Percentiles rank a stretch among this genome's conserved stretches.
These are phyloP conservation scores for Rhagoletis pomonella DNA, from an alignment of 1,140 invertebrate genomes.

Conservation along the genomic window DNA sequence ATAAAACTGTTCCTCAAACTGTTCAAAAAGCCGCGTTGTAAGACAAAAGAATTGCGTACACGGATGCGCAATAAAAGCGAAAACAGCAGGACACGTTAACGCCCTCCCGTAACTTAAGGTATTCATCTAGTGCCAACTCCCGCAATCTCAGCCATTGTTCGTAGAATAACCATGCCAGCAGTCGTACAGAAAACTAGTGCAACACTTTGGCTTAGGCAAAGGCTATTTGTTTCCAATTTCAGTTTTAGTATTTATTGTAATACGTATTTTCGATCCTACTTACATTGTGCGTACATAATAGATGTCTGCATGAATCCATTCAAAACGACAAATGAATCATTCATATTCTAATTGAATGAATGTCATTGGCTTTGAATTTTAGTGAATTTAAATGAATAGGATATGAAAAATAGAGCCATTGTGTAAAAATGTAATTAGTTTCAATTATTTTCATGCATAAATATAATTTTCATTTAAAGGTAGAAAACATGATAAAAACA, in stretches of 20 bases:
- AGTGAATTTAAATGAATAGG: too few relatives aligned
- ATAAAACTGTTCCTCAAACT: background rate
- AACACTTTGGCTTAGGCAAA: conserved; percentile 32
- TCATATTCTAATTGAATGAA: too few relatives aligned
- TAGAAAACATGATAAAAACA: too few relatives aligned
- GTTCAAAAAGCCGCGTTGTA: background rate
- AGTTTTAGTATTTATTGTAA: background rate
- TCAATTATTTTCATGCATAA: too few relatives aligned
- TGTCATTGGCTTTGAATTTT: too few relatives aligned
- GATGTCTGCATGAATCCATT: too few relatives aligned
- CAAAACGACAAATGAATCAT: too few relatives aligned
- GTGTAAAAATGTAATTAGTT: too few relatives aligned
- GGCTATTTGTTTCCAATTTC: background rate
- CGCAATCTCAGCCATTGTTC: conserved; percentile 33
- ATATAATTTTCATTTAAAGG: too few relatives aligned
- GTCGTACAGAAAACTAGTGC: conserved; percentile 19
- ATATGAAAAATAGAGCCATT: too few relatives aligned
- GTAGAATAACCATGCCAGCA: background rate
- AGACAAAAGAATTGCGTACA: conserved; percentile 44
- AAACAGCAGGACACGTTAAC: conserved; percentile 45
- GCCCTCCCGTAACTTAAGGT: conserved; percentile 23
- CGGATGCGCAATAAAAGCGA: conserved; percentile 30
- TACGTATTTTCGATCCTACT: background rate
- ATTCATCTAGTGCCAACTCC: conserved; percentile 17
- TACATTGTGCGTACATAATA: too few relatives aligned